Evolutionary conservation across 2,888 invertebrate species (phyloP), one percentile per base, ranked within the genome.

Genomic region (Cerceris ruficornis): DNA sequence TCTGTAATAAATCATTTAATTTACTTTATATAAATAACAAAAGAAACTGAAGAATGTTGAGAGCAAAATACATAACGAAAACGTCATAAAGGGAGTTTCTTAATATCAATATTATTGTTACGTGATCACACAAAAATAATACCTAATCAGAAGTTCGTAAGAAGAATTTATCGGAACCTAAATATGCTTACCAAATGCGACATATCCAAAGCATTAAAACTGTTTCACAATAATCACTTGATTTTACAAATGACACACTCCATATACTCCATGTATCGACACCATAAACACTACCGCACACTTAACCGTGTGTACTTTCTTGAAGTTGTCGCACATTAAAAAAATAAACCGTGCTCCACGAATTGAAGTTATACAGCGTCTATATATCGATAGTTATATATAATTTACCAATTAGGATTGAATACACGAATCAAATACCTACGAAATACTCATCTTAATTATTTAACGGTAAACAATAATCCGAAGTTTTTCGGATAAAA

Each of bases 161-260:
- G 46, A 39, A 49, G 15, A 9, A 46, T 58, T 8, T 8, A 28
- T 49, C n/a, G 15, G 64, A 14, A 43, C 46, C 62, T 9, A 1
- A 14, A 71, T 67, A 84, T 28, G 28, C 84, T 81, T 69, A 89
- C 89, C 88, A 87, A 87, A 88, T 88, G 80, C 85, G 87, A 88
- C 90, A 90, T 90, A 89, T 88, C 89, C 88, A 87, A 82, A 76
- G 74, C 76, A 86, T 77, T 77, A 84, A 62, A 78, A 78, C 68
- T 58, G 77, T 85, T 87, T 77, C 75, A 77, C 73, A 42, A 80
- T 67, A 50, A 79, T 76, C 70, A 72, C 62, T 75, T 72, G 42
- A 42, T 49, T 66, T 70, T 59, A 66, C 60, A 70, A 78, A 73
- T 58, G 73, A 75, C 58, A 49, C 42, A 76, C 17, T 15, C 43